A percentile compares a stretch with the other conserved stretches of the same genome.
Evolutionary conservation across 2,888 invertebrate genomes (phyloP).

Genomic region (Cancer borealis): DNA sequence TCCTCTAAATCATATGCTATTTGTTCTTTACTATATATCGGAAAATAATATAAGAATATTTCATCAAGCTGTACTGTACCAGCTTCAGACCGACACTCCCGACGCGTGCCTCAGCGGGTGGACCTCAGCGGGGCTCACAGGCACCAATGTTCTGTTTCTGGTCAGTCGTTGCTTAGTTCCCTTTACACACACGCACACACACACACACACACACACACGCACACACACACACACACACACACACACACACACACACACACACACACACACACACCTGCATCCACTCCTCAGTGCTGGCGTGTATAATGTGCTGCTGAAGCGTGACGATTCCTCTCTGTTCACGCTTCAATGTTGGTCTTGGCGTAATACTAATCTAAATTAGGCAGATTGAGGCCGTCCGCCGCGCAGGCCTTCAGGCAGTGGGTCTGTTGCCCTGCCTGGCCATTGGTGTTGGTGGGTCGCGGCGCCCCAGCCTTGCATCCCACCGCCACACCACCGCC

Average conservation of each 20-base stretch:
- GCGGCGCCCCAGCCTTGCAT: not conserved
- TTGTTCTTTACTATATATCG: not conserved
- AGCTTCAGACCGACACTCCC: not conserved
- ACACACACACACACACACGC: not conserved
- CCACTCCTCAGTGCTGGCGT: not conserved
- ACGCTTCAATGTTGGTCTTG: not conserved
- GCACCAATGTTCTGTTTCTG: not conserved
- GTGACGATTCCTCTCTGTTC: not conserved
- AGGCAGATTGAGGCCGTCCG: not conserved
- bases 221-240: conserved; percentile 24
- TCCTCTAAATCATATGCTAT: conserved; percentile 9
- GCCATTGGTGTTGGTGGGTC: not conserved
- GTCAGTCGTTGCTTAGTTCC: not conserved
- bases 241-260: conserved; percentile 17
- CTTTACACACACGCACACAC: not conserved
- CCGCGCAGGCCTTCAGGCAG: not conserved
- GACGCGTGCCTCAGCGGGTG: not conserved
- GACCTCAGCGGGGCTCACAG: not conserved
- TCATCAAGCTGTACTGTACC: not conserved
- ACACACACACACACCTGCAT: conserved; percentile 22
- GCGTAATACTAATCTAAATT: not conserved
- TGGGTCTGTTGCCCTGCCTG: not conserved
- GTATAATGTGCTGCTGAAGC: not conserved
- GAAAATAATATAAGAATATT: not conserved
- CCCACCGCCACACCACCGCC: not conserved